These are phyloP conservation scores for Bombylius major DNA, from an alignment of 2,888 invertebrate species.

Conservation along the genomic window DNA sequence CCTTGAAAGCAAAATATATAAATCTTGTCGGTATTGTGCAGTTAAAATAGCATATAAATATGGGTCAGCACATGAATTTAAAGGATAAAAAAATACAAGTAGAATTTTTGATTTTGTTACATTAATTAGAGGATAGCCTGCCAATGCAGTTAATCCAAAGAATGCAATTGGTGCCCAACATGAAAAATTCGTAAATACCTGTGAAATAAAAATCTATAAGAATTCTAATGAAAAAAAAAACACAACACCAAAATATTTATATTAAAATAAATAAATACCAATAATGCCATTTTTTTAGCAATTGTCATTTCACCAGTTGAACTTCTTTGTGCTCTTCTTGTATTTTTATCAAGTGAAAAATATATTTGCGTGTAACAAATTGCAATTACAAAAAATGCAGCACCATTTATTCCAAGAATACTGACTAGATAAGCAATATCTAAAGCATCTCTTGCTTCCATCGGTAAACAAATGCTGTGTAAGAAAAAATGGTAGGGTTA, in stretches of 20 bases:
- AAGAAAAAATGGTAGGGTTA: no score
- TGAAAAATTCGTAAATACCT: slow-evolving; percentile 65
- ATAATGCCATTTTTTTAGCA: slow-evolving; percentile 81
- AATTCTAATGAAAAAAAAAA: not conserved
- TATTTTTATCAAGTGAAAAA: slow-evolving; percentile 60
- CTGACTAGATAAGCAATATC: slow-evolving; percentile 63
- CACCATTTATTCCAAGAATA: slow-evolving; percentile 61
- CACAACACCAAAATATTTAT: not conserved
- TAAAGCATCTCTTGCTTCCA: slow-evolving; percentile 56
- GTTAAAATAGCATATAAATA: slow-evolving; percentile 85
- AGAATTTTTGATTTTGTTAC: slow-evolving; percentile 69
- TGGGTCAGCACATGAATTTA: slow-evolving; percentile 87
- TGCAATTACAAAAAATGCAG: slow-evolving; percentile 72
- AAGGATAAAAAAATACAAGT: slow-evolving; percentile 79
- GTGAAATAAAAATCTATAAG: not conserved
- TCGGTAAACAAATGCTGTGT: slow-evolving; percentile 71
- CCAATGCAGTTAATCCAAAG: slow-evolving; percentile 73
- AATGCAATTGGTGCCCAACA: slow-evolving; percentile 84
- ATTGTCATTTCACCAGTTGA: slow-evolving; percentile 55
- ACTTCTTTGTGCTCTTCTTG: slow-evolving; percentile 40
- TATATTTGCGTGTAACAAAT: slow-evolving; percentile 80
- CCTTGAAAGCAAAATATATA: slow-evolving; percentile 52
- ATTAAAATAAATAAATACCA: slow-evolving; percentile 39
- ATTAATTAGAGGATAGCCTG: slow-evolving; percentile 71
- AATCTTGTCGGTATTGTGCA: slow-evolving; percentile 69